Percentiles rank a stretch among this genome's conserved stretches.
phyloP scores from a whole-genome alignment of 2,797 vertebrate species.

The Hypotaenidia philippensis region DNA sequence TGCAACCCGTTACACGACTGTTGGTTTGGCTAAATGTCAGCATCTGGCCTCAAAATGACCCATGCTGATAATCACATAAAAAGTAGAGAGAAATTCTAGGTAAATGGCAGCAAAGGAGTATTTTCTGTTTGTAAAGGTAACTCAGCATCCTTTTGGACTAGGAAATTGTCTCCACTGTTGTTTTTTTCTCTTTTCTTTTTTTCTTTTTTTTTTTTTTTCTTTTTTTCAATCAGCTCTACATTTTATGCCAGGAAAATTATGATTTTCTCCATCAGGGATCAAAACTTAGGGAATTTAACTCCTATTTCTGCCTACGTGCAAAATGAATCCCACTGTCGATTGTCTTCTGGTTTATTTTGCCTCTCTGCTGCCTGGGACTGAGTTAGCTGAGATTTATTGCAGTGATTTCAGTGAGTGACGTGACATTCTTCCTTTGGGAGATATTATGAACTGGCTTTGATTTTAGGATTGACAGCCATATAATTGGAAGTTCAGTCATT shows the following conservation, averaged over 20 bases:
- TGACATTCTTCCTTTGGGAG: slow-evolving; percentile 64
- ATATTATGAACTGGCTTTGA: slow-evolving; percentile 59
- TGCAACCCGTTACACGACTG: neutral
- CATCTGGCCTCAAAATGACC: neutral
- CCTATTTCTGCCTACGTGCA: neutral
- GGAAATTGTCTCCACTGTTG: neutral
- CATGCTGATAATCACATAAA: neutral
- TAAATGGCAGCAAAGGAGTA: neutral
- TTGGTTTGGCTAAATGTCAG: slow-evolving; percentile 36
- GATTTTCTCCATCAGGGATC: slow-evolving; percentile 8
- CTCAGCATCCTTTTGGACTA: neutral
- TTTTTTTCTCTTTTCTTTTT: neutral
- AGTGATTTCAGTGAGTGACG: slow-evolving; percentile 61
- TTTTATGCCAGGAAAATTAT: neutral
- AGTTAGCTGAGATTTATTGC: slow-evolving; percentile 65
- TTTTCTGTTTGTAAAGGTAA: neutral
- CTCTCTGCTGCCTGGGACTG: slow-evolving; percentile 25
- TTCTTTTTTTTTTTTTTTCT: too few relatives aligned
- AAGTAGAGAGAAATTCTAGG: neutral
- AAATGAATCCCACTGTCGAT: slow-evolving; percentile 17
- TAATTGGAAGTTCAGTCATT: slow-evolving; percentile 73
- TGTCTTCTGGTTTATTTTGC: slow-evolving; percentile 50
- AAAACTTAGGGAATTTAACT: slow-evolving; percentile 30
- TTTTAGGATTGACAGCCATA: slow-evolving; percentile 72
- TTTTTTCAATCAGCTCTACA: neutral